phyloP scores from a whole-genome alignment of 2,113 vertebrate species.

The Leiothrix lutea region DNA sequence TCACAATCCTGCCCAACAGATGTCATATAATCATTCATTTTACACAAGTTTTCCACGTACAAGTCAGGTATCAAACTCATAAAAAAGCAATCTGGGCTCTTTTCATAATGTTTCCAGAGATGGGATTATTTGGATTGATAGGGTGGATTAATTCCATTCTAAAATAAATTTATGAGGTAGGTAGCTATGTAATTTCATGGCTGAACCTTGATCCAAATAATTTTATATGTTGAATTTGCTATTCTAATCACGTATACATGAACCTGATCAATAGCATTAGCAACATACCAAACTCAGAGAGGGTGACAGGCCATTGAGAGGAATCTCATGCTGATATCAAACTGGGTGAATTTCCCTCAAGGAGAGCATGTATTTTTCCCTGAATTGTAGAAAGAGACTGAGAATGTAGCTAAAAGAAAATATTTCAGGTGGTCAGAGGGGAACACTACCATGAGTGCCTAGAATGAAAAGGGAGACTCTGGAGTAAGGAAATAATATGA shows the following conservation, averaged over 20 bases:
- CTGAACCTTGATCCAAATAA: background rate
- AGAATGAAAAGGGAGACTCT: background rate
- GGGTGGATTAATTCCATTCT: background rate
- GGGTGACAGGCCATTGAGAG: background rate
- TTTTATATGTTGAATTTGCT: background rate
- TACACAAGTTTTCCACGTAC: background rate
- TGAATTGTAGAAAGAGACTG: background rate
- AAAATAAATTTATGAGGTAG: background rate
- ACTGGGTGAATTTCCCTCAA: background rate
- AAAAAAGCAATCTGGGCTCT: background rate
- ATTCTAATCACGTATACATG: rapidly evolving
- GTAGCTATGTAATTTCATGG: background rate
- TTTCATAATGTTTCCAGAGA: background rate
- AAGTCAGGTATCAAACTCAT: background rate
- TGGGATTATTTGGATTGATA: background rate
- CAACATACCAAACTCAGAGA: background rate
- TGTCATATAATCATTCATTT: background rate
- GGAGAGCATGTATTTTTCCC: background rate
- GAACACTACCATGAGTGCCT: background rate
- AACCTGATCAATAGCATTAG: background rate
- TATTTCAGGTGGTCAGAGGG: background rate
- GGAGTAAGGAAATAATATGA: background rate
- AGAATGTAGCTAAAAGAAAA: background rate
- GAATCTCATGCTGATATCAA: background rate
- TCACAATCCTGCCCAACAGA: background rate